Percentiles rank a stretch among this genome's conserved stretches.
Evolutionary conservation across 2,113 vertebrate species (phyloP).

Genomic region (Typhlomys cinereus): DNA sequence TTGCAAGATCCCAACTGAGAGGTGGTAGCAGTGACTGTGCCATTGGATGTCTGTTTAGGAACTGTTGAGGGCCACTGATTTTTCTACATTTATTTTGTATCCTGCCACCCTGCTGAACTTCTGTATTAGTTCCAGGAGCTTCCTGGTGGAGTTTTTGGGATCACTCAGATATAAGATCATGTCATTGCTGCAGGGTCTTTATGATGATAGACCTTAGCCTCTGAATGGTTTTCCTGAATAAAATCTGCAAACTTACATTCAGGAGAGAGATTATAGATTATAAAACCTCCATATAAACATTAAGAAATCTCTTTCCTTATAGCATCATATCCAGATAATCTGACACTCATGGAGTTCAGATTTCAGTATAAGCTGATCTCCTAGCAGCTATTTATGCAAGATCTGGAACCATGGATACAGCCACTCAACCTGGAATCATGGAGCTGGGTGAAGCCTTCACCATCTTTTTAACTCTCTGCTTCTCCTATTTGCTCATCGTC

Average conservation of each 20-base stretch:
- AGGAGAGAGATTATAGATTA: conserved; percentile 58
- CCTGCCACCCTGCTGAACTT: no score
- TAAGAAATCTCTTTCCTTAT: background rate
- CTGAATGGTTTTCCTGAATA: background rate
- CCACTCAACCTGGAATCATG: conserved; percentile 9
- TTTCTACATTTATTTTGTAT: no score
- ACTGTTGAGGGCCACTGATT: no score
- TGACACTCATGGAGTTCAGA: conserved; percentile 5
- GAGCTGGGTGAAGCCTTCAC: conserved; percentile 60
- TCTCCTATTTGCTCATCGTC: conserved; percentile 69
- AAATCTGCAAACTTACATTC: conserved; percentile 23
- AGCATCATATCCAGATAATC: background rate
- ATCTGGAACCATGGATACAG: background rate
- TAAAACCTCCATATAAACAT: conserved; percentile 9
- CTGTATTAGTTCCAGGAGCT: no score
- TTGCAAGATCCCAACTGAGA: no score
- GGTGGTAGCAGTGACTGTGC: no score
- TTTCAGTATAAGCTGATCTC: conserved; percentile 11
- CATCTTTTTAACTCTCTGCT: conserved; percentile 65
- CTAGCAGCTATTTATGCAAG: conserved; percentile 63
- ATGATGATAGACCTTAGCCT: background rate
- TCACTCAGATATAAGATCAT: no score
- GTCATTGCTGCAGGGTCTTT: no score
- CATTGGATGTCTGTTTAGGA: no score
- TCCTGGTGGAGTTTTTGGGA: no score